Evolutionary conservation across 2,113 vertebrate genomes (phyloP).

Genomic region (Odontesthes bonariensis): DNA sequence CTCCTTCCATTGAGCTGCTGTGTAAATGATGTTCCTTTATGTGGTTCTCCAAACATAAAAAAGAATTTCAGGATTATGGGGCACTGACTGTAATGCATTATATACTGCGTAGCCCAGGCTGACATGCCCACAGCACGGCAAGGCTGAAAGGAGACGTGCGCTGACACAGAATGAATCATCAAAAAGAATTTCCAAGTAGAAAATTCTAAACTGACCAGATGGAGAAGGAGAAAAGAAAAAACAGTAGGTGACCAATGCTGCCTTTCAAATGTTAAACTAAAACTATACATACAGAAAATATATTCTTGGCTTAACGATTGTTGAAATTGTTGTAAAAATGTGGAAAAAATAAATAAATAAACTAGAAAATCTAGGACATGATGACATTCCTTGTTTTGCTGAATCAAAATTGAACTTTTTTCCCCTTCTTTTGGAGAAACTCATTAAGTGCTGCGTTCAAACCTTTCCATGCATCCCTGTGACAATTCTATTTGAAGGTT

Average conservation of each 20-base stretch:
- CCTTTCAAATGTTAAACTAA: slow-evolving; percentile 10
- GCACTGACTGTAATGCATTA: slow-evolving; percentile 43
- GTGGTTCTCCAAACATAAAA: slow-evolving; percentile 32
- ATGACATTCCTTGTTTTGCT: too few relatives aligned
- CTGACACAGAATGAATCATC: slow-evolving; percentile 62
- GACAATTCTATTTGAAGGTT: neutral
- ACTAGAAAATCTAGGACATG: too few relatives aligned
- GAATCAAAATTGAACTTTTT: too few relatives aligned
- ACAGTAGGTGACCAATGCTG: slow-evolving; percentile 3
- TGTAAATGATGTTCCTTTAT: slow-evolving; percentile 38
- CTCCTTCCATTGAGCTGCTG: slow-evolving; percentile 35
- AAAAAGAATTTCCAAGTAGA: slow-evolving; percentile 60
- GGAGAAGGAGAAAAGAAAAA: slow-evolving; percentile 15
- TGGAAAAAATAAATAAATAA: neutral
- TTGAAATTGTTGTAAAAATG: neutral
- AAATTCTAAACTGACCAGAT: slow-evolving; percentile 54
- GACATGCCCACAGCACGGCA: slow-evolving; percentile 19
- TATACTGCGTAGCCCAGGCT: slow-evolving; percentile 28
- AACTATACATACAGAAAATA: neutral
- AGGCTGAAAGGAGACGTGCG: slow-evolving; percentile 32
- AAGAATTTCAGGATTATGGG: slow-evolving; percentile 35
- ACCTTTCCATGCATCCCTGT: neutral
- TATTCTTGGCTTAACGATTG: neutral
- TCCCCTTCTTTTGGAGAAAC: too few relatives aligned
- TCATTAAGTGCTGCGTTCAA: neutral